Percentiles rank a stretch among this genome's conserved stretches.
These are phyloP conservation scores for Trissolcus basalis DNA, from an alignment of 1,140 invertebrate species.

Conservation along the genomic window DNA sequence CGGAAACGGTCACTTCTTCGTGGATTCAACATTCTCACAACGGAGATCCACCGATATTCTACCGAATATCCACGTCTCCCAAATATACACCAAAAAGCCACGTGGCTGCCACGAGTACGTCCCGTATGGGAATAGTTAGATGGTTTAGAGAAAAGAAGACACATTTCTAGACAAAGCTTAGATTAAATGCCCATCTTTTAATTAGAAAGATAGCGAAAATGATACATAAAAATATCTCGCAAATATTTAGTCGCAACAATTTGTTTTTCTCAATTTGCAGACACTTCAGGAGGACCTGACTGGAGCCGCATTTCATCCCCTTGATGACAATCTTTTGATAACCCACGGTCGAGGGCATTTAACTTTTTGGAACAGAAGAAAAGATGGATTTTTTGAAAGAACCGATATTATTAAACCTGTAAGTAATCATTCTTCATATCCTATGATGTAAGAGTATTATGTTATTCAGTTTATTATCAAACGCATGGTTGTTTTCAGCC, in stretches of 20 bases:
- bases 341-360: slow-evolving; percentile 95
- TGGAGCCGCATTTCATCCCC: slow-evolving; percentile 93
- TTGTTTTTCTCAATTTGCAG: slow-evolving; percentile 73
- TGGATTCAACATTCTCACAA: slow-evolving; percentile 42
- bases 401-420: slow-evolving; percentile 90
- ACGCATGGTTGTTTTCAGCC: slow-evolving; percentile 75
- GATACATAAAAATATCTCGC: too few relatives aligned
- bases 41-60: slow-evolving; percentile 41
- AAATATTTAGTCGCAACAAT: too few relatives aligned
- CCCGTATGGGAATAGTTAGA: slow-evolving; percentile 35
- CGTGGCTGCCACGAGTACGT: slow-evolving; percentile 42
- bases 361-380: slow-evolving; percentile 92
- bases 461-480: too few relatives aligned
- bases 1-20: slow-evolving; percentile 35
- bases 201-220: too few relatives aligned
- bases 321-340: slow-evolving; percentile 94
- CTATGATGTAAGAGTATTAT: too few relatives aligned
- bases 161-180: neutral
- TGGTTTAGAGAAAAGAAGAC: slow-evolving; percentile 21
- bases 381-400: slow-evolving; percentile 91
- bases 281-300: slow-evolving; percentile 92
- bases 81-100: slow-evolving; percentile 37
- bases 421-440: neutral
- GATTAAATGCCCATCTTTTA: neutral
- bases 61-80: slow-evolving; percentile 45